Conservation (phyloP, 1,140 invertebrate species). For the Lordiphosa stackelbergi region DNA sequence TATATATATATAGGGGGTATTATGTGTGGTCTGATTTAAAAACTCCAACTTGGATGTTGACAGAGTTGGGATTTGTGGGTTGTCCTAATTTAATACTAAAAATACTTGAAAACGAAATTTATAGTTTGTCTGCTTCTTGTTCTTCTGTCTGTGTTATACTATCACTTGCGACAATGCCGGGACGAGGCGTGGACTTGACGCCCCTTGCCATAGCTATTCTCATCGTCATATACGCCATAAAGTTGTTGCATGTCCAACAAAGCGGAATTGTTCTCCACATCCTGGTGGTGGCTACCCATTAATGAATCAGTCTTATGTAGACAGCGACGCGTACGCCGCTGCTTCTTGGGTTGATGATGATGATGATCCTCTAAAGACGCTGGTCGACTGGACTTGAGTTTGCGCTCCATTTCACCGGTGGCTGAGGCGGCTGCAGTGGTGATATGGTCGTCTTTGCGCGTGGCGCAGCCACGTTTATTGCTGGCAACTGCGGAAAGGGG, state of each 20-base stretch:
- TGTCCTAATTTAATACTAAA: constrained; percentile 39
- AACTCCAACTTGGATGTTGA: constrained; percentile 1
- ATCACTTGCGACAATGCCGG: constrained; percentile 68
- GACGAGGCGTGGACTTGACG: constrained; percentile 49
- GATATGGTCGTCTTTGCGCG: constrained; percentile 39
- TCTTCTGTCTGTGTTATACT: constrained; percentile 12
- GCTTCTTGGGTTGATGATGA: constrained; percentile 22
- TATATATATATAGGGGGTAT: too few relatives aligned
- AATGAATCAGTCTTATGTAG: constrained; percentile 71
- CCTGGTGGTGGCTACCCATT: constrained; percentile 37
- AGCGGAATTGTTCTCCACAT: constrained; percentile 66
- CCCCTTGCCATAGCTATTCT: constrained; percentile 65
- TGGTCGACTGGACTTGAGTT: constrained; percentile 38
- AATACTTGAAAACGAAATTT: constrained; percentile 57
- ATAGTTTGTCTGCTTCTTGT: constrained; percentile 9
- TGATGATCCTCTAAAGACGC: constrained; percentile 9
- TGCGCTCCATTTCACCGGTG: constrained; percentile 57
- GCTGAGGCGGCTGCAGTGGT: constrained; percentile 56
- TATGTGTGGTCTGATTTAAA: too few relatives aligned
- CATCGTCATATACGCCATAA: constrained; percentile 62
- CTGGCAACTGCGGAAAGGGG: constrained; percentile 50
- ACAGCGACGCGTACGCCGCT: constrained; percentile 63
- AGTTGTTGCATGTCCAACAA: constrained; percentile 59
- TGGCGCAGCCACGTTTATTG: constrained; percentile 66
- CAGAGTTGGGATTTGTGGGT: constrained; percentile 20